phyloP scores from a whole-genome alignment of 2,797 vertebrate species.

The Chrosomus eos region DNA sequence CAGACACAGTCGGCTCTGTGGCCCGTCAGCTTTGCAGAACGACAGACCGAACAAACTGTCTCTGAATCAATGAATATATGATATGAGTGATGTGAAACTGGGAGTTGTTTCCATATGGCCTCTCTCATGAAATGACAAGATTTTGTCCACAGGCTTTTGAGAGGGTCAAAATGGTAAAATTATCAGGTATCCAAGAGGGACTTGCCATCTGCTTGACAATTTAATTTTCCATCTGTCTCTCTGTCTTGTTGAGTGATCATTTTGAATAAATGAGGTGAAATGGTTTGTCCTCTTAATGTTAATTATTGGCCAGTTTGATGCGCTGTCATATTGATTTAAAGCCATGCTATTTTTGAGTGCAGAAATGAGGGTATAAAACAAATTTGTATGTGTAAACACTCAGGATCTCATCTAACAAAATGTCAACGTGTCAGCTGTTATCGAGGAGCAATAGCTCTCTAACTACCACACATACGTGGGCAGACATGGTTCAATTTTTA shows the following conservation, averaged over 20 bases:
- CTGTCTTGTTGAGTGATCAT: slow-evolving; percentile 59
- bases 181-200: slow-evolving; percentile 62
- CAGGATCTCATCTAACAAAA: slow-evolving; percentile 33
- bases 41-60: slow-evolving; percentile 19
- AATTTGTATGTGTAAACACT: slow-evolving; percentile 35
- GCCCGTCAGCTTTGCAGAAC: slow-evolving; percentile 44
- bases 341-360: slow-evolving; percentile 4
- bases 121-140: slow-evolving; percentile 49
- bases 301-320: slow-evolving; percentile 50
- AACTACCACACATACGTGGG: slow-evolving; percentile 32
- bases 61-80: slow-evolving; percentile 48
- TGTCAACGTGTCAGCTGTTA: slow-evolving; percentile 42
- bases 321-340: slow-evolving; percentile 30
- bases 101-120: slow-evolving; percentile 51
- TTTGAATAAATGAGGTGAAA: slow-evolving; percentile 57
- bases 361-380: slow-evolving; percentile 8
- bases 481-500: slow-evolving; percentile 3
- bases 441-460: slow-evolving; percentile 23
- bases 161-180: slow-evolving; percentile 61
- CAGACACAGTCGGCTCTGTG: slow-evolving; percentile 48
- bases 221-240: slow-evolving; percentile 60
- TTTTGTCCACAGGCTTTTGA: slow-evolving; percentile 57
- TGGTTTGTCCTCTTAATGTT: slow-evolving; percentile 50
- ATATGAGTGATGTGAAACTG: slow-evolving; percentile 26
- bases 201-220: slow-evolving; percentile 62